Evolutionary conservation across 2,797 vertebrate species (phyloP).

Genomic region (Pantherophis alleghaniensis): DNA sequence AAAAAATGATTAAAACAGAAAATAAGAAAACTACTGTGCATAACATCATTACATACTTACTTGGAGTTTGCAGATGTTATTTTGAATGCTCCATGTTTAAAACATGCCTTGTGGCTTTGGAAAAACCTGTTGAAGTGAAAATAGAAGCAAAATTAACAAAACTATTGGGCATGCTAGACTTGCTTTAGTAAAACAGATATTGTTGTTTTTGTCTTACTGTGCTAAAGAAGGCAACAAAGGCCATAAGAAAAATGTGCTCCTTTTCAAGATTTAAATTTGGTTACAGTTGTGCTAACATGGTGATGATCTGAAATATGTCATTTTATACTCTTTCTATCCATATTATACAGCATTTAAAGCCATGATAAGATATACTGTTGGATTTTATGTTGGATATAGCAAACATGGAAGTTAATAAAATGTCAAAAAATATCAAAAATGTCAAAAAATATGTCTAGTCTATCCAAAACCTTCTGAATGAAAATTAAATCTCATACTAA

Average conservation of each 20-base stretch:
- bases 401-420: not conserved
- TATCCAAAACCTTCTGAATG: not conserved
- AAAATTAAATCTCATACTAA: not conserved
- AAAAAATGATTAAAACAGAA: slow-evolving; percentile 13
- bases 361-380: not conserved
- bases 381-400: not conserved
- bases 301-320: not conserved
- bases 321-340: not conserved
- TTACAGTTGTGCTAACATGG: not conserved
- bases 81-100: not conserved
- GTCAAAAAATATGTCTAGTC: not conserved
- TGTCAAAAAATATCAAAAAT: not conserved
- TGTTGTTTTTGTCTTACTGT: not conserved
- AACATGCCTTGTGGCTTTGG: not conserved
- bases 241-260: not conserved
- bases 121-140: not conserved
- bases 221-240: not conserved
- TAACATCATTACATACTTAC: not conserved
- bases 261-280: not conserved
- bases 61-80: not conserved
- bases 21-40: not conserved
- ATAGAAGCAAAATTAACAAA: not conserved
- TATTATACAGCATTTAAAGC: not conserved
- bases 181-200: not conserved
- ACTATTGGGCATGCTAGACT: not conserved